Evolutionary conservation across 2,113 vertebrate genomes (phyloP), one percentile per base, ranked within the genome.

Genomic region (Chamaetylas fuelleborni): DNA sequence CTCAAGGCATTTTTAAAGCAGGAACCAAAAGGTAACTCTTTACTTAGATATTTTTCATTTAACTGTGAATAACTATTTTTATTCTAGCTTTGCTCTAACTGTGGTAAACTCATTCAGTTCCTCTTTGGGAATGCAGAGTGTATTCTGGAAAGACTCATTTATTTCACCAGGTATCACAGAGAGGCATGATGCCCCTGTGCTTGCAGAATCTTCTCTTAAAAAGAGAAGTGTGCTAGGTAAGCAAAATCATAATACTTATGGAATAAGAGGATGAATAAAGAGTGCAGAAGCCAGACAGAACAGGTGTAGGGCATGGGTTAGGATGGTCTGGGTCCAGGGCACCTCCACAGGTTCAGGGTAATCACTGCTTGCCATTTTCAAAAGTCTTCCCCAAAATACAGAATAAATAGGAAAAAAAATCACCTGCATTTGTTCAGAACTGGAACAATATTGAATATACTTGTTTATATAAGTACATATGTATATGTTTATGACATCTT

Each of bases 21-120:
- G 66, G 10, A 90, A 80, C 28, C 9, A 58, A 70, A 92, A 70
- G 26, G 42, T 15, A 87, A 34, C 18, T 60, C 45, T 91, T 65
- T 38, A 48, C 50, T 82, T 19, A 73, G 26, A 54, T 58, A 74
- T 61, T 95, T 65, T 95, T 91, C 26, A 64, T 61, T 79, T 61
- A 89, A 42, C 23, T 51, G 54, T 12, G 38, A 82, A 81, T 73
- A 85, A 80, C 65, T 90, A 88, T 70, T 4, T 73, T 14, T 33
- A 24, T 40, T 85, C 28, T 26, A 78, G 51, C 43, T 74, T 85
- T 48, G 45, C 50, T 23, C 8, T 72, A 31, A 12, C 54, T 57
- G 13, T 40, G 14, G 13, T 53, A 93, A 79, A 82, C 50, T 51
- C 45, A 85, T 19, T 57, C 51, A 45, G 51, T 8, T 36, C 33